Conservation (phyloP, 2,797 vertebrate genomes). For the Leucoraja ocellata region DNA sequence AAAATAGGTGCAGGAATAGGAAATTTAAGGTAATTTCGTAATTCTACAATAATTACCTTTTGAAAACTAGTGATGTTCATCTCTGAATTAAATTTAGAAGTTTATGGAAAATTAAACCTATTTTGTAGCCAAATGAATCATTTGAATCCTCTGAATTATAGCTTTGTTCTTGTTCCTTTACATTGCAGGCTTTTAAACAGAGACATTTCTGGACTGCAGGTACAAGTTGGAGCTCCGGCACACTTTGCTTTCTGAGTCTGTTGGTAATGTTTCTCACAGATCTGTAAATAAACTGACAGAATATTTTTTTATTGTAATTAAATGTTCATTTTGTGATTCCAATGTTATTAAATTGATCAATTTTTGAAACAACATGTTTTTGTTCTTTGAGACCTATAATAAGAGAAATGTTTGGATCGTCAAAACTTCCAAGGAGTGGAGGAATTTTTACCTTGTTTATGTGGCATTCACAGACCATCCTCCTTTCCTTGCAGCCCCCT, state of each 20-base stretch:
- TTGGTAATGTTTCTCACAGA: not conserved
- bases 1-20: no score
- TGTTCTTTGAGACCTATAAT: not conserved
- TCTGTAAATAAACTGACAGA: conserved; percentile 15
- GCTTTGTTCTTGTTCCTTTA: not conserved
- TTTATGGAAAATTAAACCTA: not conserved
- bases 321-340: not conserved
- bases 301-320: not conserved
- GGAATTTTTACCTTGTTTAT: no score
- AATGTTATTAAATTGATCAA: not conserved
- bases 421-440: not conserved
- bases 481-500: no score
- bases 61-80: not conserved
- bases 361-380: not conserved
- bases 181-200: not conserved
- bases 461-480: no score
- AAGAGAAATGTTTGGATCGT: not conserved
- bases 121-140: not conserved
- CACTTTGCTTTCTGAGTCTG: not conserved
- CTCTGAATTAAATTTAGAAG: not conserved
- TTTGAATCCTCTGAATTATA: not conserved
- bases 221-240: no score
- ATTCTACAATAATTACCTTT: not conserved
- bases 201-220: not conserved
- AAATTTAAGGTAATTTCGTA: no score